Evolutionary conservation across 2,113 vertebrate species (phyloP).

Genomic region (Proteles cristata): DNA sequence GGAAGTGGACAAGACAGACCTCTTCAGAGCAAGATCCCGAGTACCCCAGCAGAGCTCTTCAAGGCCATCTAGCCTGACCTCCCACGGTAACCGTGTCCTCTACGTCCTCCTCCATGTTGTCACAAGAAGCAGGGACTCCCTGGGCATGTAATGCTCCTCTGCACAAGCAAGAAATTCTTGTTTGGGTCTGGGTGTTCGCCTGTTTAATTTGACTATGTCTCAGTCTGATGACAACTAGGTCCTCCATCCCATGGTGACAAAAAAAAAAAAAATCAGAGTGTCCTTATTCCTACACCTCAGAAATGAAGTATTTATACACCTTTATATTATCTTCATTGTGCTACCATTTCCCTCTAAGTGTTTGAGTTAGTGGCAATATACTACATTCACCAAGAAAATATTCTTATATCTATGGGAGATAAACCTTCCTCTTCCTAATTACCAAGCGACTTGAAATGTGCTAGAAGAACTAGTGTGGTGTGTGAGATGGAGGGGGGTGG

Average conservation of each 20-base stretch:
- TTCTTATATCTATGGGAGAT: not conserved
- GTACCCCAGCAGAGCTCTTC: not conserved
- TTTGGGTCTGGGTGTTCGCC: not conserved
- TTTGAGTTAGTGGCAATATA: not conserved
- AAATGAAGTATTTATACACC: not conserved
- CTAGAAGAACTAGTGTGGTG: not conserved
- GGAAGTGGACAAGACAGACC: not conserved
- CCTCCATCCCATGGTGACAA: not conserved
- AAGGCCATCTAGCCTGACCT: not conserved
- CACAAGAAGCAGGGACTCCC: not conserved
- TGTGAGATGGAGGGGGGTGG: not conserved
- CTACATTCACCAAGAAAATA: constrained; percentile 9
- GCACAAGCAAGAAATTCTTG: not conserved
- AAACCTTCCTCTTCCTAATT: not conserved
- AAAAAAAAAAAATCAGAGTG: not conserved
- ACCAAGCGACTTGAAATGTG: not conserved
- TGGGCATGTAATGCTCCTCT: not conserved
- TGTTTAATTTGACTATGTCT: not conserved
- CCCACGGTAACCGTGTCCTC: not conserved
- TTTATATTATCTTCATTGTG: not conserved
- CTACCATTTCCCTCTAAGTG: not conserved
- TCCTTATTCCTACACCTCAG: not conserved
- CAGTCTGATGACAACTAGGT: not conserved
- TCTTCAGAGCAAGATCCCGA: not conserved
- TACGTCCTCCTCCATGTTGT: not conserved